Base-by-base conservation (phyloP, 2,888 invertebrate species). In the Cistogaster globosa region DNA sequence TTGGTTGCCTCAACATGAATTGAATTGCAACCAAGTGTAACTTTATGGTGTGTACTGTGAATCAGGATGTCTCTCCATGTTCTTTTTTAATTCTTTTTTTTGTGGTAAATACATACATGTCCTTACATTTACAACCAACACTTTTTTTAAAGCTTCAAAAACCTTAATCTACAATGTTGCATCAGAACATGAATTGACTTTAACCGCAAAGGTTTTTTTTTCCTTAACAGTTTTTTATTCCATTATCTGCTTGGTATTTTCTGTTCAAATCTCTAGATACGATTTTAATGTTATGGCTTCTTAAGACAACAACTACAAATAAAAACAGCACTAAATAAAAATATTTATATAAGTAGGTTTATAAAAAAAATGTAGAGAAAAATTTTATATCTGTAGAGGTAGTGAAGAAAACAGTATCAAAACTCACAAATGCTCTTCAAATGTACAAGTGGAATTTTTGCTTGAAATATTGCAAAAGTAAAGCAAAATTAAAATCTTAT, bases 141-240 rank as follows among this genome's bases (percentile, higher is more conserved):
- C 36, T 76, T 20, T 9, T 48, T 11, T 11, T 38, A 42, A 68
- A 77, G 14, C 67, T 68, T 69, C 16, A 77, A 75, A 53, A 60
- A 26, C 55, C 20, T n/a, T 20, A 51, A 55, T 71, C 36, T 63
- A 42, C 12, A 76, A 22, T 58, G 72, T 75, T 55, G 76, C 76
- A 84, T 84, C 77, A 68, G 60, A 81, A 68, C 63, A 77, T 69
- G 82, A 78, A 85, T 82, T 75, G 85, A 82, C 85, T 85, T 85
- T 75, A 79, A 75, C 82, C 85, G 58, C 85, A 79, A 67, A 71
- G 71, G 53, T 67, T 78, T 62, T 53, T 53, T 53, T 60, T 26
- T 42, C 14, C 38, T 74, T 60, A 58, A 45, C 55, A 22, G 11
- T 77, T 48, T 58, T 55, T 58, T 58, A 36, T 63, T 67, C 26